Base-by-base conservation (phyloP, 2,888 invertebrate species). In the Pyrrhosoma nymphula region DNA sequence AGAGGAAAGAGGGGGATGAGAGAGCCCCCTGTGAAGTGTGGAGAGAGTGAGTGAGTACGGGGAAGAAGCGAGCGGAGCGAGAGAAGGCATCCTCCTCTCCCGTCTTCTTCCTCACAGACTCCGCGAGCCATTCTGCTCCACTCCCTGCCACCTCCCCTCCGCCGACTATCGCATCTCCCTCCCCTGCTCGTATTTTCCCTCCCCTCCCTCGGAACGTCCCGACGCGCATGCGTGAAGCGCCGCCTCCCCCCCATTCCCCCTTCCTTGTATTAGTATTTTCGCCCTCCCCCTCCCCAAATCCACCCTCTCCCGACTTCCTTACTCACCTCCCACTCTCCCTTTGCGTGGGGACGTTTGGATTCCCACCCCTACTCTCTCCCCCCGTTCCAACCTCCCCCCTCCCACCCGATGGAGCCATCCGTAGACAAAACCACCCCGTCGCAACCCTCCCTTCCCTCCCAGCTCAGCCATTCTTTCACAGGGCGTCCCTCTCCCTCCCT, bases 111-210 rank as follows among this genome's bases (percentile, higher is more conserved):
- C 35, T 35, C 63, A 20, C 91, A 63, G 63, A 35, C 23, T 91
- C 63, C 91, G 60, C 60, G 35, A 39, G 60, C 60, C 91, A 91
- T 91, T 91, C 91, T n/a, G n/a, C n/a, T 91, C 35, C 39, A 39
- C 63, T 56, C 18, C 23, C 30, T 1, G 4, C 39, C 56, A 12
- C 60, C 60, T 63, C 60, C 56, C 63, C 35, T 16, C 93, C 93
- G 47, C 56, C 35, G 20, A 26, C 26, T 63, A n/a, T 35, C 26
- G 20, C 91, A 30, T 39, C 16, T 63, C 20, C 39, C 60, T 20
- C n/a, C 91, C 56, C 89, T n/a, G n/a, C n/a, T 55, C 39, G 20
- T 56, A 20, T 18, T 39, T 20, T n/a, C 69, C 60, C 23, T 26
- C 91, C 91, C 89, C 35, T 82, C 30, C 35, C 18, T 18, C 82